Base-by-base conservation (phyloP, 2,888 invertebrate genomes). In the Morpho helenor region DNA sequence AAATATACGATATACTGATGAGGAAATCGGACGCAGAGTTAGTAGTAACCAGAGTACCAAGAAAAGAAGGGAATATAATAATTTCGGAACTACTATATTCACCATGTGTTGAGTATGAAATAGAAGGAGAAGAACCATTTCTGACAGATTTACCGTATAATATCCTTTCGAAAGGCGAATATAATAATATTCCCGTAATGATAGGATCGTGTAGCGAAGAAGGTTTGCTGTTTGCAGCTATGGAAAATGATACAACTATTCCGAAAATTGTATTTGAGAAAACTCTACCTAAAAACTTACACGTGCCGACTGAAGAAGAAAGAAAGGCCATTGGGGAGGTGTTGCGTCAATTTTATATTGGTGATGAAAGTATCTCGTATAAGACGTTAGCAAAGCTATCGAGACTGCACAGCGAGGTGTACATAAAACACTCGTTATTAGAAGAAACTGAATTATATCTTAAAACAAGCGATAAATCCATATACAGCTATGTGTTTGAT, bases 41-140 rank as follows among this genome's bases (percentile, higher is more conserved):
- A 0, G 70, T 86, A 39, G 59, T 79, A 2, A 81, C 80, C 1
- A 77, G 80, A 66, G 78, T 85, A 0, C 84, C 82, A 0, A 73
- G 85, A 42, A 66, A 66, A 47, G 69, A 76, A 45, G 82, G 82
- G 2, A 80, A 78, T 60, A 57, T 69, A 0, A 66, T 81, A 0
- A 41, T 76, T 31, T 77, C 83, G 0, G 85, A 85, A 67, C 71
- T 81, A 16, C 63, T 87, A 2, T 84, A 76, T 52, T 67, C 76
- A 0, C 86, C 86, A 1, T 88, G 88, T 56, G 70, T 75, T 39
- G 88, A 88, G 64, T 64, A 71, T 8, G 43, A 56, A 7, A 72
- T 87, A 54, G 77, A 81, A n/a, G 85, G 82, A 0, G 79, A 76
- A 3, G 87, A 86, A 60, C 68, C 85, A 2, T 87, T 88, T 63